Evolutionary conservation across 2,797 vertebrate species (phyloP), one percentile per base, ranked within the genome.

Genomic region (Eleutherodactylus coqui): DNA sequence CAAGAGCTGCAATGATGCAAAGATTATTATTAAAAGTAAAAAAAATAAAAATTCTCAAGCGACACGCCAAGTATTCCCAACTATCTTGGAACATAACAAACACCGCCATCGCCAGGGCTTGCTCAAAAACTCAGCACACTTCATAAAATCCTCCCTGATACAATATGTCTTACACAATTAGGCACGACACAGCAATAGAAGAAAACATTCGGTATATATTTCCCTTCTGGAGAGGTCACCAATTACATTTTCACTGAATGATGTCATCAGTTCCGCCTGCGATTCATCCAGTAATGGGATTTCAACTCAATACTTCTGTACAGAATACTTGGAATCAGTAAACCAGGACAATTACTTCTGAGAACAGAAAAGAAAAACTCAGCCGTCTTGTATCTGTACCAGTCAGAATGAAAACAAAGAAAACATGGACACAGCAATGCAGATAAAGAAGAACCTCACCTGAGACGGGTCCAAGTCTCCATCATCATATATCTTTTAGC

Each of bases 221-320:
- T 47, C 75, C 83, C 83, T 70, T 69, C 83, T 70, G 83, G 58
- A 70, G 75, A 85, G 64, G 84, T 79, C 76, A 72, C 64, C 62
- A 85, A 85, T 85, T 85, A 79, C 84, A 79, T 85, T 79, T 85
- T 43, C 84, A 79, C 62, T 85, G 84, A 85, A 78, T 79, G 75
- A 85, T 78, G 84, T 85, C 84, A 85, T 85, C 84, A 79, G 84
- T 85, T 85, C 84, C 84, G 67, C 75, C 84, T 55, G 75, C 47
- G n/a, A 38, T 55, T 79, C 76, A 85, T 79, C 58, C 76, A 19
- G 67, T 79, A 79, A 85, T 85, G 84, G 84, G 64, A 85, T 79
- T 85, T 85, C 76, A 72, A 45, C 84, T 85, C 84, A 79, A 85
- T 79, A 85, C 64, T 60, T 79, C 76, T 85, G 76, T 79, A 79